Conservation (phyloP, 2,113 vertebrate genomes). For the Catharus bicknelli region DNA sequence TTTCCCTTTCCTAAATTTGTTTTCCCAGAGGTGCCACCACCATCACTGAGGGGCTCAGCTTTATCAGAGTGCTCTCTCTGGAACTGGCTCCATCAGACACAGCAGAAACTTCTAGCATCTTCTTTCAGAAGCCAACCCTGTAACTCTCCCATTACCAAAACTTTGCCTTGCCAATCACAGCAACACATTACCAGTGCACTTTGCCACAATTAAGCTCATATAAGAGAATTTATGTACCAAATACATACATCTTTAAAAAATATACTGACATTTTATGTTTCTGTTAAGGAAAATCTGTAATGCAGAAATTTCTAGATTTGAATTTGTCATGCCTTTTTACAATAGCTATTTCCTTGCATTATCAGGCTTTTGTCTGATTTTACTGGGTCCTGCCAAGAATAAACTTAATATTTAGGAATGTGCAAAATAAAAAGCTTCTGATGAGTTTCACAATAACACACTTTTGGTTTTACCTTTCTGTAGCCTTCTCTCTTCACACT, state of each 20-base stretch:
- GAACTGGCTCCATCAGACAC: background rate
- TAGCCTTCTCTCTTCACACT: background rate
- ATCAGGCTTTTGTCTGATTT: background rate
- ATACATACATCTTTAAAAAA: background rate
- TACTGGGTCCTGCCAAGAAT: background rate
- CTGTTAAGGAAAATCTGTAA: background rate
- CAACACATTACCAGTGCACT: background rate
- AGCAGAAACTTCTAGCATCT: background rate
- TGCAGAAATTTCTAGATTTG: background rate
- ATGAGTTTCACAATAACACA: background rate
- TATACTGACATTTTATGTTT: background rate
- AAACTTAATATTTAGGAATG: background rate
- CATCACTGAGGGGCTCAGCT: rapidly evolving
- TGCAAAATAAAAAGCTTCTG: background rate
- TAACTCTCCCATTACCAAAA: background rate
- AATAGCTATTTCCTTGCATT: background rate
- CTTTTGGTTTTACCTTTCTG: background rate
- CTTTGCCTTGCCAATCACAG: background rate
- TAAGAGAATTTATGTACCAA: background rate
- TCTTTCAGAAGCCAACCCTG: background rate
- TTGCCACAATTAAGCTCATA: background rate
- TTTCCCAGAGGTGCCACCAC: background rate
- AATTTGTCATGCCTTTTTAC: background rate
- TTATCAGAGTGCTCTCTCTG: background rate
- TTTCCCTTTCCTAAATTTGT: background rate